Base-by-base conservation (phyloP, 2,113 vertebrate species). In the Tachycineta bicolor region DNA sequence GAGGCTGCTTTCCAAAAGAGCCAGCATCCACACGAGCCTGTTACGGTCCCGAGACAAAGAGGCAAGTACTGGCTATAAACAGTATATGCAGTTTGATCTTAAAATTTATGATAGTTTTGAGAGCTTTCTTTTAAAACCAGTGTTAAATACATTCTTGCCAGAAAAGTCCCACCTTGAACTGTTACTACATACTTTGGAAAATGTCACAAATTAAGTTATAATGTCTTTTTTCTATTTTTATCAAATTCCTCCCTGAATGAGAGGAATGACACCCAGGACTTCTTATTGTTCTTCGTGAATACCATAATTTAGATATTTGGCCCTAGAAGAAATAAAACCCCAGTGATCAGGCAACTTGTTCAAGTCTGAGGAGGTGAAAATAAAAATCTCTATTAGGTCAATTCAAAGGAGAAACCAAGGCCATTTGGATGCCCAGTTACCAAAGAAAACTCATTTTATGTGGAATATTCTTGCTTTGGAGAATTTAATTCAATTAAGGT, bases 1-100 rank as follows among this genome's bases (percentile, higher is more conserved):
- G 31, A 98, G 97, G 83, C 95, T 99, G 58, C 97, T 98, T 89
- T 97, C 96, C 80, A 99, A 98, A 89, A 93, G 98, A 96, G 99
- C 98, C 49, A 98, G 94, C 94, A 93, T 99, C 69, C 97, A 98
- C 34, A 93, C 96, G 16, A 99, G 97, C 91, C 96, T 99, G 8
- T 93, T 99, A 43, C 96, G 98, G 89, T 97, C 98, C 39, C 98
- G 97, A 60, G 97, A 97, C 92, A 97, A 98, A 53, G 97, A 99
- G 98, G 98, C 98, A 94, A 97, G 96, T 93, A 56, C 56, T 49
- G 31, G 43, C 15, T 44, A 24, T 70, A 46, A 84, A 58, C 11
- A 60, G 10, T 3, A 8, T 19, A 12, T 16, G 29, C 16, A 28
- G 16, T 26, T 64, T 76, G 25, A 55, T 39, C 22, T 74, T 69